These are phyloP conservation scores for Meganola albula DNA, from an alignment of 2,888 invertebrate genomes.

Conservation along the genomic window DNA sequence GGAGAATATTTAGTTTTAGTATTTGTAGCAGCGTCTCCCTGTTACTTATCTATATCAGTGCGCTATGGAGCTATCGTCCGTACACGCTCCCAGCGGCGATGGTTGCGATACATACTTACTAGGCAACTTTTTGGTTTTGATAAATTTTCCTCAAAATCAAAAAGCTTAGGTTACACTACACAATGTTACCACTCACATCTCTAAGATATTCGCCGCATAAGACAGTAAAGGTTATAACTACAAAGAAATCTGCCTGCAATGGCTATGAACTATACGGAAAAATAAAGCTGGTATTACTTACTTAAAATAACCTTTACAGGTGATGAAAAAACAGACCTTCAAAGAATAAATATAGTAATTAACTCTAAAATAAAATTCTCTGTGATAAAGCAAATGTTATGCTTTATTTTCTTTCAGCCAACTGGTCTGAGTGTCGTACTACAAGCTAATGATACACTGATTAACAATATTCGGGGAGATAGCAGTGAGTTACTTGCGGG, in stretches of 20 bases:
- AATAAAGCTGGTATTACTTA: no score
- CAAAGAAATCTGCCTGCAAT: no score
- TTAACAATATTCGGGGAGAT: constrained; percentile 78
- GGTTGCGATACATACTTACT: constrained; percentile 35
- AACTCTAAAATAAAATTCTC: no score
- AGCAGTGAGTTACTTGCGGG: constrained; percentile 69
- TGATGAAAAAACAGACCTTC: no score
- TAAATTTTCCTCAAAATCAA: constrained; percentile 6
- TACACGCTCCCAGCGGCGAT: constrained; percentile 50
- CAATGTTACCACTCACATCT: no score
- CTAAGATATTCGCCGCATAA: no score
- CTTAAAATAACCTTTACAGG: no score
- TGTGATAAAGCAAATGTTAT: no score
- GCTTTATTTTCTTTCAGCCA: constrained; percentile 5
- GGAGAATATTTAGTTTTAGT: constrained; percentile 27
- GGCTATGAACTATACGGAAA: no score
- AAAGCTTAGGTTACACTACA: no score
- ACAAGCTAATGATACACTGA: constrained; percentile 73
- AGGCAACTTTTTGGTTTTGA: constrained; percentile 21
- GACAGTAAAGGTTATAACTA: no score
- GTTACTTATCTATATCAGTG: constrained; percentile 69
- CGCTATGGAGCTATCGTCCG: constrained; percentile 67
- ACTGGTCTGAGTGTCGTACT: constrained; percentile 36
- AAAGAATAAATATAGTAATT: no score
- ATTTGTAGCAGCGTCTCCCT: constrained; percentile 68